Evolutionary conservation across 2,113 vertebrate species (phyloP).

Genomic region (Sturnira hondurensis): DNA sequence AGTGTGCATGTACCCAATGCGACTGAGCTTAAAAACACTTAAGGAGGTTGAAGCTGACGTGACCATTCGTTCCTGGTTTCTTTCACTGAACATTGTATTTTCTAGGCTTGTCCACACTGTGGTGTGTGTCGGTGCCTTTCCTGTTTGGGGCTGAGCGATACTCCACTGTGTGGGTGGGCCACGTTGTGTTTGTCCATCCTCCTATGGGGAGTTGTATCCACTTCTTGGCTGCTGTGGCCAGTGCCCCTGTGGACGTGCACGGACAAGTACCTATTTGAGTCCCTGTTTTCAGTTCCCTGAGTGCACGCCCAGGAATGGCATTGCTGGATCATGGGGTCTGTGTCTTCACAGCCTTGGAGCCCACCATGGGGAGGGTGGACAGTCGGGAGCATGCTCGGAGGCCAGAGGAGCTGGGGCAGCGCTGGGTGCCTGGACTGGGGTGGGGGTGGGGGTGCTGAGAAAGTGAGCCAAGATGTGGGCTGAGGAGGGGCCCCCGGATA

Average conservation of each 20-base stretch:
- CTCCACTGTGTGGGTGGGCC: not conserved
- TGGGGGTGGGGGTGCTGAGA: not conserved
- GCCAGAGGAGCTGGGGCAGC: not conserved
- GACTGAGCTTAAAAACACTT: not conserved
- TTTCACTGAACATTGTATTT: not conserved
- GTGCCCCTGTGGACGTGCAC: not conserved
- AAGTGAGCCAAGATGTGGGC: not conserved
- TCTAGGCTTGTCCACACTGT: not conserved
- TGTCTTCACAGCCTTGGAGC: not conserved
- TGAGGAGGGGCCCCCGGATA: accelerated
- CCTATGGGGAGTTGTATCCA: not conserved
- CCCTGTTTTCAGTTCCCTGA: not conserved
- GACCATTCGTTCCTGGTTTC: not conserved
- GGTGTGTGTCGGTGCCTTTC: not conserved
- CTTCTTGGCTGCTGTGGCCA: not conserved
- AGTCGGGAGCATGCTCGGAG: not conserved
- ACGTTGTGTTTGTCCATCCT: not conserved
- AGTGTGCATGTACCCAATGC: too few species aligned
- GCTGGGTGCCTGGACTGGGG: not conserved
- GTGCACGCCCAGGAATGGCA: accelerated
- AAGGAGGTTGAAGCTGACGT: not conserved
- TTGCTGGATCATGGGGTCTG: not conserved
- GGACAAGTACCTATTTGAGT: not conserved
- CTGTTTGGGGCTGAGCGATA: not conserved
- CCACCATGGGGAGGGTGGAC: not conserved